Evolutionary conservation across 1,140 invertebrate genomes (phyloP), one percentile per base, ranked within the genome.

Genomic region (Cataglyphis hispanica): DNA sequence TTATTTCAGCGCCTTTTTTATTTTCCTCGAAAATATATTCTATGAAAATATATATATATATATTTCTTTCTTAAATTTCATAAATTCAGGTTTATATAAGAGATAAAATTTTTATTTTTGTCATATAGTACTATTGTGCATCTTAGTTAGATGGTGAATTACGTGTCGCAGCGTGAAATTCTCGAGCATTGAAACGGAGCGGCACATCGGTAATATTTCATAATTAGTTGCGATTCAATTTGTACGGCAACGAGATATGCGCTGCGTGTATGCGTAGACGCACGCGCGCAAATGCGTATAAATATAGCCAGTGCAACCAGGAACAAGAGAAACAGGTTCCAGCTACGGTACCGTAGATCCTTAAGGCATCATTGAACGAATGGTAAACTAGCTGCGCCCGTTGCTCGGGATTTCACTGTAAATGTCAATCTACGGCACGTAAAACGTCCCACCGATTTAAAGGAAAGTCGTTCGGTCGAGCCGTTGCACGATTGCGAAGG

Each of bases 381-480:
- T 90, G 88, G 88, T 87, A 87, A 61, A 75, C 58, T 77, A 67
- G 77, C 70, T 63, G 56, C 76, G 76, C 61, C 40, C 78, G 64
- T 34, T 61, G 63, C 40, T 43, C 80, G 37, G 76, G 72, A 80
- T 89, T 90, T 88, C 84, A 81, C 83, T 87, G 85, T 91, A 91
- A 91, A 91, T 90, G 90, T 91, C 90, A 91, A 56, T 10, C 77
- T 43, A 66, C 74, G 61, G 78, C 72, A 66, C 86, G 85, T 87
- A 85, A 88, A 89, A 83, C 77, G 80, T 80, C 70, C 58, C 31
- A 58, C 50, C 87, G 89, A 92, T 92, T 93, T 90, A 91, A 89
- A 85, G 87, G 85, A 87, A 90, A 89, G 80, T 87, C 89, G 87
- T 81, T 90, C 75, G 63, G 1, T 16, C 43, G 31, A 25, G 56